These are phyloP conservation scores for Coelopa pilipes DNA, from an alignment of 2,888 invertebrate species.

Conservation along the genomic window DNA sequence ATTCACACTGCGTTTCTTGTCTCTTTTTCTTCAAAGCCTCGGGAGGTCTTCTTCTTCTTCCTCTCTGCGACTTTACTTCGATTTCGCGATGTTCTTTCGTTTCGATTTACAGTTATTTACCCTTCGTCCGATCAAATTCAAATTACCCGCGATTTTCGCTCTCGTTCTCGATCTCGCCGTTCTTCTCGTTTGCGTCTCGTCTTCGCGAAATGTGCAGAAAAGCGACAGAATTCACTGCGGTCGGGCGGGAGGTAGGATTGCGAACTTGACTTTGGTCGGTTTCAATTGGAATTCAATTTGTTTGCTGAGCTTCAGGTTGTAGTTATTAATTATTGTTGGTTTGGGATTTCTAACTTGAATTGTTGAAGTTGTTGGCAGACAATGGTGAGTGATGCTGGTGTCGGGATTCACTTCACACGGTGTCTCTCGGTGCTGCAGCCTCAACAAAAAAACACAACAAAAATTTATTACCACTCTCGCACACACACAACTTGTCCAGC, in stretches of 20 bases:
- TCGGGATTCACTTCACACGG: no score
- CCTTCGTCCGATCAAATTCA: background rate
- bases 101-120: background rate
- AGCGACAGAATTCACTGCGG: no score
- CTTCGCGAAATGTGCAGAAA: no score
- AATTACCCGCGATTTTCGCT: background rate
- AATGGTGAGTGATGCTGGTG: background rate
- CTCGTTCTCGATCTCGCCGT: slow-evolving; percentile 20
- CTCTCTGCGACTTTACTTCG: background rate
- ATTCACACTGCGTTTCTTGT: slow-evolving; percentile 1
- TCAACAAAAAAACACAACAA: slow-evolving; percentile 11
- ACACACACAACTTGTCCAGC: slow-evolving; percentile 60
- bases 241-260: no score
- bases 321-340: slow-evolving; percentile 34
- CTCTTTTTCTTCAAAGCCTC: background rate
- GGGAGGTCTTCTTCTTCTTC: background rate
- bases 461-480: slow-evolving; percentile 44
- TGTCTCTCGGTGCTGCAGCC: no score
- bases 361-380: slow-evolving; percentile 16
- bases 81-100: background rate
- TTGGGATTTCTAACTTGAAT: slow-evolving; percentile 24
- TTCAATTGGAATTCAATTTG: no score
- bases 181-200: no score
- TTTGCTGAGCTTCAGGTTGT: slow-evolving; percentile 20
- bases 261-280: no score